phyloP scores from a whole-genome alignment of 2,797 vertebrate genomes.

The Alca torda region DNA sequence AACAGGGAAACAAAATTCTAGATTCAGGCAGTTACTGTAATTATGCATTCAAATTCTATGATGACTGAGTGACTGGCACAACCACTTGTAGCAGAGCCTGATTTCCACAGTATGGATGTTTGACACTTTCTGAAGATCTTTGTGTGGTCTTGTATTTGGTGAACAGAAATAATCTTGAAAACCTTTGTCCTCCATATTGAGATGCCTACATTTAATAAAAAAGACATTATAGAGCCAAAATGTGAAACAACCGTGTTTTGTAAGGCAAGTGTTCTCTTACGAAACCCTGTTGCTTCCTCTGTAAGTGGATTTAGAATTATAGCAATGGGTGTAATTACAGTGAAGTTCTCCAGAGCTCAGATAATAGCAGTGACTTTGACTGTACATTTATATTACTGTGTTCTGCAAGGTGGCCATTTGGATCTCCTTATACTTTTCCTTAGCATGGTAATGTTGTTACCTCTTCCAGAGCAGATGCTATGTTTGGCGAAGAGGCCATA shows the following conservation, averaged over 20 bases:
- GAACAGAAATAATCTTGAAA: background rate
- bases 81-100: background rate
- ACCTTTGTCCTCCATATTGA: background rate
- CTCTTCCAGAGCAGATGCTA: conserved; percentile 11
- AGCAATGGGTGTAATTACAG: background rate
- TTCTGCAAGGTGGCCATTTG: conserved; percentile 5
- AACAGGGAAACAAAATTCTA: background rate
- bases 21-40: background rate
- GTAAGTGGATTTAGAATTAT: background rate
- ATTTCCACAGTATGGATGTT: background rate
- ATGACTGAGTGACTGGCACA: background rate
- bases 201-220: background rate
- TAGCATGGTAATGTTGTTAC: background rate
- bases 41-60: background rate
- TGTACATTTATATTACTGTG: background rate
- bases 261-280: background rate
- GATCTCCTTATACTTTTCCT: background rate
- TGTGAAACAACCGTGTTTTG: background rate
- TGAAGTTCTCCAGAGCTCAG: background rate
- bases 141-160: background rate
- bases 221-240: background rate
- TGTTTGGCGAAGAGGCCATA: background rate
- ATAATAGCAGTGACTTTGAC: background rate
- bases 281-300: background rate
- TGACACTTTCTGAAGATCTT: background rate